Percentiles rank a stretch among this genome's conserved stretches.
These are phyloP conservation scores for Camponotus fellah DNA, from an alignment of 2,888 invertebrate genomes.

Conservation along the genomic window DNA sequence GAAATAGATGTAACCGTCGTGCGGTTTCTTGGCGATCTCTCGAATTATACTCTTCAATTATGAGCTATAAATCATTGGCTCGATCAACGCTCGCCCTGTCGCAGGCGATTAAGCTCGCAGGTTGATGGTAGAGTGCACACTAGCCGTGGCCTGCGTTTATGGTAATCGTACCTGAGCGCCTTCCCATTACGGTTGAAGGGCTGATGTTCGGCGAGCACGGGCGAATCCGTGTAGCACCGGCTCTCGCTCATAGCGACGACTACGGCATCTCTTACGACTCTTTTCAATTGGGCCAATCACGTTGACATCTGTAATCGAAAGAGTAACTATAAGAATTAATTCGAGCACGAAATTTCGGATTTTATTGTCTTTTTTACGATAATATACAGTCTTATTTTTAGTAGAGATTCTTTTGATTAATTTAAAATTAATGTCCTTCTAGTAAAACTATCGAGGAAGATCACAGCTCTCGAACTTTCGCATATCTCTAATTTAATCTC, in stretches of 20 bases:
- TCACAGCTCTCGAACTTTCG: neutral
- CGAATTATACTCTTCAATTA: slow-evolving; percentile 72
- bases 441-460: neutral
- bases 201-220: slow-evolving; percentile 78
- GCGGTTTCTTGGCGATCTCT: slow-evolving; percentile 14
- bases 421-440: neutral
- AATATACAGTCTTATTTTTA: neutral
- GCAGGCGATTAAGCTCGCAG: slow-evolving; percentile 71
- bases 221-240: slow-evolving; percentile 77
- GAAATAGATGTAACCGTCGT: neutral
- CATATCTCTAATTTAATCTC: neutral
- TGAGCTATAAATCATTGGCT: slow-evolving; percentile 72
- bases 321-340: slow-evolving; percentile 1
- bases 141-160: slow-evolving; percentile 64
- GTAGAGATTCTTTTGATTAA: neutral
- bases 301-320: slow-evolving; percentile 68
- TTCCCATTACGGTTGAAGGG: slow-evolving; percentile 84
- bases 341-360: neutral
- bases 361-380: neutral
- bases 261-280: slow-evolving; percentile 70
- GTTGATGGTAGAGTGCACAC: slow-evolving; percentile 30
- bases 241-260: slow-evolving; percentile 77
- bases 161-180: slow-evolving; percentile 82
- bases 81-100: slow-evolving; percentile 65
- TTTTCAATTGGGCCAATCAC: slow-evolving; percentile 55